Evolutionary conservation across 2,888 invertebrate genomes (phyloP), one percentile per base, ranked within the genome.

Genomic region (Aphidoletes aphidimyza): DNA sequence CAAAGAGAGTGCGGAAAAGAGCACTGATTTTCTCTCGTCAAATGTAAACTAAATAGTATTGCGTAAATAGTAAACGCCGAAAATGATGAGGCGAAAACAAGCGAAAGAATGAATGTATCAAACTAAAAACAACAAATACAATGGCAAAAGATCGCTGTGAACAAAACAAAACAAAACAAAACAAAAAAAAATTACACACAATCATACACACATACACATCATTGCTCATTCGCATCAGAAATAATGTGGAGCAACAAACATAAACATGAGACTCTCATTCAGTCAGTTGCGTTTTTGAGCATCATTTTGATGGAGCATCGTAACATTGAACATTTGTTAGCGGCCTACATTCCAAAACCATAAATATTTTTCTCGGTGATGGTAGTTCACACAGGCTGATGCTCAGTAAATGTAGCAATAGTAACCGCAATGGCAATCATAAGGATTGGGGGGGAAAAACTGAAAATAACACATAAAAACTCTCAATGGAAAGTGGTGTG

Each of bases 161-260:
- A 54, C 22, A 54, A n/a, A 11, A 9, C 26, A 30, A 69, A 69
- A 30, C 8, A 26, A 69, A 14, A 11, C 54, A 54, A 54, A 54
- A 26, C n/a, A 26, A 54, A 54, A 54, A 54, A n/a, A n/a, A n/a
- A n/a, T n/a, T n/a, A n/a, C n/a, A n/a, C n/a, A n/a, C n/a, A n/a
- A n/a, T n/a, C n/a, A n/a, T n/a, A n/a, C n/a, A n/a, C n/a, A n/a
- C n/a, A n/a, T n/a, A n/a, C n/a, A n/a, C n/a, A n/a, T n/a, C n/a
- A n/a, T n/a, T n/a, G n/a, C n/a, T n/a, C n/a, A n/a, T n/a, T n/a
- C 30, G 34, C 69, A 69, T 69, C 11, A 69, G 69, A 69, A 69
- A 69, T 69, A 69, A 69, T 54, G 54, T 3, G 17, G 17, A 11
- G 17, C 47, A 22, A 30, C 69, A 69, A 19, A 69, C 5, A 54